Evolutionary conservation across 2,797 vertebrate genomes (phyloP).

Genomic region (Myripristis jacobus): DNA sequence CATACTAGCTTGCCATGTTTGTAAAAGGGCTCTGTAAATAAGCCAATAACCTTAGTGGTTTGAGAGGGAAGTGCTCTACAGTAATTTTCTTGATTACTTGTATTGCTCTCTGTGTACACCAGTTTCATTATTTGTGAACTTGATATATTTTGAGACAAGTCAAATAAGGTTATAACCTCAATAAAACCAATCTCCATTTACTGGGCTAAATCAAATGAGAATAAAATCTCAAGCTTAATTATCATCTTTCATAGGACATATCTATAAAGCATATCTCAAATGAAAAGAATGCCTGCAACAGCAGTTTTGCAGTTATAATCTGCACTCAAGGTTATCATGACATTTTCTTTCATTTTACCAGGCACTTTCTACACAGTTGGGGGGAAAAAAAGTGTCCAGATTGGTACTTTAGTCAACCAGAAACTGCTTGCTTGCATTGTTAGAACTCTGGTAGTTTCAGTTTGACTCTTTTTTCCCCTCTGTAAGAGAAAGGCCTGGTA

Average conservation of each 20-base stretch:
- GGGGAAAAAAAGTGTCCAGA: background rate
- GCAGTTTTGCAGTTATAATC: background rate
- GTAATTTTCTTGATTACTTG: slow-evolving; percentile 19
- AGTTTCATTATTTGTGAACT: background rate
- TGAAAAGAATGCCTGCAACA: background rate
- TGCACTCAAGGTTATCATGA: background rate
- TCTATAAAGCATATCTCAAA: background rate
- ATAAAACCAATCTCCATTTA: slow-evolving; percentile 10
- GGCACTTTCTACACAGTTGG: slow-evolving; percentile 8
- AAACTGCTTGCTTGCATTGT: background rate
- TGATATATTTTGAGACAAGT: background rate
- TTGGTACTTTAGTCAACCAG: background rate
- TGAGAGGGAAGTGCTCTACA: slow-evolving; percentile 11
- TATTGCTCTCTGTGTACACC: slow-evolving; percentile 10
- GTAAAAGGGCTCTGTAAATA: slow-evolving; percentile 26
- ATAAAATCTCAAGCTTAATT: background rate
- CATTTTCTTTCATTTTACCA: slow-evolving; percentile 2
- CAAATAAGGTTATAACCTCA: background rate
- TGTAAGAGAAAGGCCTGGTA: background rate
- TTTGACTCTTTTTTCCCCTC: background rate
- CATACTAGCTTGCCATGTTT: slow-evolving; percentile 2
- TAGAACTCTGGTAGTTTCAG: background rate
- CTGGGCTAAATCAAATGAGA: background rate
- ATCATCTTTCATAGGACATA: background rate
- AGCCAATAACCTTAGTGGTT: slow-evolving; percentile 4